Base-by-base conservation (phyloP, 2,888 invertebrate genomes). In the Agrochola lychnidis region DNA sequence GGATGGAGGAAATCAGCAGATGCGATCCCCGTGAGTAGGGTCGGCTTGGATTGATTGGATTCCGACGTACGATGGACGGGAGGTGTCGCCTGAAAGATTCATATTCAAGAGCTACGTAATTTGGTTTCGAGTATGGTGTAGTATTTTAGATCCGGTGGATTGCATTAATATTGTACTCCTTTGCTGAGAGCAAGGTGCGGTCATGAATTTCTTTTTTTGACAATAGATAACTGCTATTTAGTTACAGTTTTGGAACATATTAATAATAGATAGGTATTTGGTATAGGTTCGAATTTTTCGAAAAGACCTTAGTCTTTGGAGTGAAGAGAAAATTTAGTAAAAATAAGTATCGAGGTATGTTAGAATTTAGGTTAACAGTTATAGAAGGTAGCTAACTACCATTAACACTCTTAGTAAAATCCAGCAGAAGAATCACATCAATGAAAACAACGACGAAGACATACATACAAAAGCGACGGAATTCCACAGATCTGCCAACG, bases 401-500 rank as follows among this genome's bases (percentile, higher is more conserved):
- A 71, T 59, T 56, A 61, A 74, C 36, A 63, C 12, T n/a, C 19
- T 53, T 68, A 61, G 61, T 69, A 57, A 76, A 77, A 63, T 51
- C 14, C 51, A 71, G 66, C 70, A 62, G 25, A 70, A 57, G n/a
- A 42, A 70, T 66, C 59, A 61, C 42, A 69, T 78, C 45, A 83
- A 79, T 73, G 69, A 73, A 64, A 76, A 73, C 71, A 63, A 40
- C 73, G 64, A 68, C 78, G 73, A 74, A 76, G 66, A 83, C 81
- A 80, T 87, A 87, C 88, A 87, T 89, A 86, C 89, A 88, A 88
- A 88, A 86, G 88, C 89, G 73, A 87, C 62, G 82, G 82, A 82
- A 88, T 89, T 89, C 89, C 88, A 89, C 63, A 83, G 82, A 82
- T 89, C 87, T 82, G 79, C 82, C 85, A 85, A 89, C n/a, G 79